These are phyloP conservation scores for Bombus waltoni DNA, from an alignment of 1,140 invertebrate genomes.

Conservation along the genomic window DNA sequence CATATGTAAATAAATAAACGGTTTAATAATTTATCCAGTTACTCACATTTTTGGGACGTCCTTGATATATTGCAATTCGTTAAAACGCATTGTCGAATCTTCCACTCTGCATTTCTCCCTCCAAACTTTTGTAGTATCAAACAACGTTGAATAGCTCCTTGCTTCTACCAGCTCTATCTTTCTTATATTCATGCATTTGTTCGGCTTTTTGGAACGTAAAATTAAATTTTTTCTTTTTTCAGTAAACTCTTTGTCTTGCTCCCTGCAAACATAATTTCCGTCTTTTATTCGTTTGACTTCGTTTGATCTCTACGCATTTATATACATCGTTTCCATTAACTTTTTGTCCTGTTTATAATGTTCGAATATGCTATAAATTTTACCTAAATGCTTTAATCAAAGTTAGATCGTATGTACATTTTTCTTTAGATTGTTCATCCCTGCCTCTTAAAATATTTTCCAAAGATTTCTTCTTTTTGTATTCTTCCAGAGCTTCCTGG, in stretches of 20 bases:
- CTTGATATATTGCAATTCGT: constrained; percentile 74
- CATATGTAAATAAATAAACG: constrained; percentile 30
- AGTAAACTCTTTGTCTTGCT: constrained; percentile 74
- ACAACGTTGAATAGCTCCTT: constrained; percentile 63
- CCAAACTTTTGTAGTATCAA: constrained; percentile 76
- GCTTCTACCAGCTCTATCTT: constrained; percentile 8
- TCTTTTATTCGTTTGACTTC: background rate
- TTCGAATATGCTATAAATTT: background rate
- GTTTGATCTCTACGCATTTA: too few species aligned
- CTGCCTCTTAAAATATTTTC: constrained; percentile 42
- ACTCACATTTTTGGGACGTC: constrained; percentile 77
- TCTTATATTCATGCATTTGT: constrained; percentile 3
- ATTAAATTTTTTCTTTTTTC: constrained; percentile 66
- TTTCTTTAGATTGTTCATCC: constrained; percentile 40
- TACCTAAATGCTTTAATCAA: constrained; percentile 74
- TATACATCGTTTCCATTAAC: background rate
- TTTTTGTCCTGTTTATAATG: background rate
- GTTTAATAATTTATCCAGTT: constrained; percentile 28
- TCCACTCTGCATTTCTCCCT: constrained; percentile 71
- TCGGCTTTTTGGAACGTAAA: background rate
- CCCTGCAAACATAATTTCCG: constrained; percentile 58
- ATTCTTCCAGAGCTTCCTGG: constrained; percentile 67
- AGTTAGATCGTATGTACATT: constrained; percentile 24
- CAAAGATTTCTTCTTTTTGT: constrained; percentile 67
- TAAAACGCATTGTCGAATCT: constrained; percentile 38